Evolutionary conservation across 2,888 invertebrate species (phyloP), one percentile per base, ranked within the genome.

Genomic region (Oithona nana): DNA sequence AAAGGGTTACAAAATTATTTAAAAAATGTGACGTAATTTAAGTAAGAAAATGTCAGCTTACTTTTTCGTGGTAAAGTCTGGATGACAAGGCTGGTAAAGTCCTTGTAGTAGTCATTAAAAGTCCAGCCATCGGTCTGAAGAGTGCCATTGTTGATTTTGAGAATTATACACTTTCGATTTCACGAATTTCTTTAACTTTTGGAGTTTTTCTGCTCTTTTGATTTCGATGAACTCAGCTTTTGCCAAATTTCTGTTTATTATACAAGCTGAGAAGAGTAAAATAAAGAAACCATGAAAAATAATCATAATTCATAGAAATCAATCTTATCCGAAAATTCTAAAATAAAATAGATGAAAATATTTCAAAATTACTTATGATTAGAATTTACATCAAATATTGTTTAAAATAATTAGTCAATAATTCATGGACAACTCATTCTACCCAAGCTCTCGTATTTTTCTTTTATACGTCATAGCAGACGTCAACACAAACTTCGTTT

Each of bases 1-100:
- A 66, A 62, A 57, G 67, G 3, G 29, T 16, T 1, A 2, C 28
- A 57, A 28, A 28, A 54, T 3, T 54, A 52, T 16, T 11, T 20
- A 52, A 54, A 2, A 2, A 54, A 54, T 22, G 16, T 24, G 1
- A 54, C 54, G 4, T n/a, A 20, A 16, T 20, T 11, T 16, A 39
- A 11, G 39, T 13, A 11, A 39, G 16, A 39, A 13, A 39, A 11
- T 11, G 39, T 39, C 39, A 39, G 16, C 39, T 39, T 16, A 39
- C 39, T 39, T 39, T 39, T 39, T 39, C 39, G 16, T 39, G 39
- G 16, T 39, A 39, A 39, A 16, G 8, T 39, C 39, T 6, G 39
- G 8, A 6, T 39, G 39, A 39, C 8, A 39, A 6, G 39, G 39
- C 39, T 6, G 39, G 39, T 16, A 39, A 6, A 39, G 8, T 39